Evolutionary conservation across 1,140 invertebrate genomes (phyloP), one percentile per base, ranked within the genome.

Genomic region (Platyscapa corneri): DNA sequence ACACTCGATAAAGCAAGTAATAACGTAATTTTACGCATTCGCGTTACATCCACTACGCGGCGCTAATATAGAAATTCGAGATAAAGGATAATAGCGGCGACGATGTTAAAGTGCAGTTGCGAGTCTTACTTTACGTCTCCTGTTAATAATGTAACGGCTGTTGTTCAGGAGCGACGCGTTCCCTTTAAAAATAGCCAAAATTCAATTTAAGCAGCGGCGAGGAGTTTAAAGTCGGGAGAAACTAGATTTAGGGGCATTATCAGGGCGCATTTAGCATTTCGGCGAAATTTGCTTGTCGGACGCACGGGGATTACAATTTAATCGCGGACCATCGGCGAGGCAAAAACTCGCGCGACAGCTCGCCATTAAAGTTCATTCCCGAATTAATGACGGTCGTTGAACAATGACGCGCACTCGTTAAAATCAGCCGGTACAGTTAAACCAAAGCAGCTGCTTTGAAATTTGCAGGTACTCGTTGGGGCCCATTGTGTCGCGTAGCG

Each of bases 341-440:
- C 20, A 82, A 85, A 85, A 74, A 85, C 70, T 75, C 37, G 46
- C 18, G 18, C 18, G 74, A 60, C 60, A 34, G 75, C 34, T 82
- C 72, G 56, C 74, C 77, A 84, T 88, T 87, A 88, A 88, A 86
- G 79, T 75, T 65, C 64, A 39, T 82, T 32, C 81, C 76, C 79
- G 67, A 84, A 87, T 88, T 87, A 86, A 88, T 81, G 86, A 85
- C 76, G 80, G 60, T 88, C 85, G 79, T 84, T 77, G 86, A 87
- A 84, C 81, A 87, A 88, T 86, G 82, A 88, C 74, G 81, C 46
- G 60, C 82, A 72, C 82, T 88, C 87, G 84, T 88, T 88, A 87
- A 87, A 88, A 74, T 60, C 72, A 75, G 49, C 75, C 82, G 82
- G 32, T 49, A 79, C 5, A 65, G 77, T 81, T 32, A 84, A 80